These are phyloP conservation scores for Selenia dentaria DNA, from an alignment of 2,888 invertebrate species.

Conservation along the genomic window DNA sequence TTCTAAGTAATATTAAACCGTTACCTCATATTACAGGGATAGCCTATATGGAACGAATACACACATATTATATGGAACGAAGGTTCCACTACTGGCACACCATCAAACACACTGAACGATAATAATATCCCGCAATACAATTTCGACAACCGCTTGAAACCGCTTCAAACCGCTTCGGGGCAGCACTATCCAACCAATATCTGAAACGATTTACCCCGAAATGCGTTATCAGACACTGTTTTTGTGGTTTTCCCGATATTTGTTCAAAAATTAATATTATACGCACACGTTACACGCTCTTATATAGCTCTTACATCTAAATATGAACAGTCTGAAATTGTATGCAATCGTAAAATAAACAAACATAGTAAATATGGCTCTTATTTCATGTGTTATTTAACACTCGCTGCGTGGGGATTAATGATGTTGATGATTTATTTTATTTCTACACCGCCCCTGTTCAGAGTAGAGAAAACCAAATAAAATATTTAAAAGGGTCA, in stretches of 20 bases:
- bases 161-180: slow-evolving; percentile 35
- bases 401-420: too few relatives aligned
- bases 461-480: too few relatives aligned
- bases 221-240: slow-evolving; percentile 30
- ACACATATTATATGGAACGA: too few relatives aligned
- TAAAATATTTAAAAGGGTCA: too few relatives aligned
- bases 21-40: too few relatives aligned
- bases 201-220: slow-evolving; percentile 37
- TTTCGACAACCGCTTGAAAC: slow-evolving; percentile 9
- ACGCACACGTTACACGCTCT: background rate
- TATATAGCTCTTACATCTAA: slow-evolving; percentile 5
- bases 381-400: too few relatives aligned
- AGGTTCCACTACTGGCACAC: slow-evolving; percentile 1
- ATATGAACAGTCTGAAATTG: background rate
- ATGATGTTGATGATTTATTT: too few relatives aligned
- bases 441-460: too few relatives aligned
- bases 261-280: slow-evolving; percentile 11
- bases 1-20: too few relatives aligned
- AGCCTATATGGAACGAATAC: too few relatives aligned
- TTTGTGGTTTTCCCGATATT: slow-evolving; percentile 20
- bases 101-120: background rate
- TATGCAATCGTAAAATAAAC: slow-evolving; percentile 1
- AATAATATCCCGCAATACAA: slow-evolving; percentile 3
- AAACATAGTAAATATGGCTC: too few relatives aligned
- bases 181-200: slow-evolving; percentile 38